Evolutionary conservation across 1,140 invertebrate genomes (phyloP), one percentile per base, ranked within the genome.

Genomic region (Drosophila nikananu): DNA sequence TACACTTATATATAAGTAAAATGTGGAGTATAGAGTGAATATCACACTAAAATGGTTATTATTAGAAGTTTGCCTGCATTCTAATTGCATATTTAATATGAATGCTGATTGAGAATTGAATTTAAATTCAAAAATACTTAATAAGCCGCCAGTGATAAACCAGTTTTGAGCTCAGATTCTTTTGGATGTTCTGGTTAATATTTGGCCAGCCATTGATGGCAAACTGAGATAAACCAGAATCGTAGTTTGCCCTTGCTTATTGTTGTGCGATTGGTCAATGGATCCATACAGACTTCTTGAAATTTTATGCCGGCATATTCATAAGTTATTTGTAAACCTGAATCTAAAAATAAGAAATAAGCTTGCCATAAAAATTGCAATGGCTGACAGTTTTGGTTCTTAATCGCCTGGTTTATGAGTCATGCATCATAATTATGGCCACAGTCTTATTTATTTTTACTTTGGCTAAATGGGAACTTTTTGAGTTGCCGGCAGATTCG

Each of bases 181-280:
- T 68, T 46, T 5, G 15, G n/a, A 19, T 19, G 15, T 67, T 64
- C 19, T 48, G 25, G 15, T 12, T 64, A 65, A 39, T 65, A 48
- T 48, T 67, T 67, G 9, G 59, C 59, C 15, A 23, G 15, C 48
- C 67, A 67, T 67, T 70, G 63, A 70, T 70, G 48, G 37, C 23
- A 13, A 13, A 23, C 46, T 23, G 30, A 70, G 44, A 68, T 51
- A 68, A 51, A 70, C 67, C 63, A 54, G 67, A 70, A 52, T 54
- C n/a, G 48, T 30, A 35, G 37, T 6, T 44, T 21, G 39, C 37
- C 37, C 37, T 65, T 70, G 42, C 25, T 21, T 27, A n/a, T 64
- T 49, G 25, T 13, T 35, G n/a, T 21, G 3, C 37, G 37, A 42
- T 62, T 42, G 63, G 57, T 66, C 13, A 60, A 58, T 41, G 62